phyloP scores from a whole-genome alignment of 2,888 invertebrate species.

The Sipha maydis region DNA sequence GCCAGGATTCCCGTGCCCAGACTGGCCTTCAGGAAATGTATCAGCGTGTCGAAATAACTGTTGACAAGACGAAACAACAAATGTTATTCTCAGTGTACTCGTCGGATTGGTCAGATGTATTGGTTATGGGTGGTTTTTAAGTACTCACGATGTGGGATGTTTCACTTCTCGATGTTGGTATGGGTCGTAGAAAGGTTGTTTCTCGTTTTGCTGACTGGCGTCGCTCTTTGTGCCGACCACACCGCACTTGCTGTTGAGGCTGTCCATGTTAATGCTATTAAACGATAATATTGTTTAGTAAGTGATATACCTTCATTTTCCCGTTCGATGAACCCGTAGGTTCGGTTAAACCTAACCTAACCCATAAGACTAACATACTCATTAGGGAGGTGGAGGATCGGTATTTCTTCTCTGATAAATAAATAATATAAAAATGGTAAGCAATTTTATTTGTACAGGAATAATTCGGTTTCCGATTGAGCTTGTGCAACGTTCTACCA shows the following conservation, averaged over 20 bases:
- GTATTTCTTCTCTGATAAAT: too few species aligned
- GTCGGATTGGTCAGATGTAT: too few species aligned
- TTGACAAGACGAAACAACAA: slow-evolving; percentile 64
- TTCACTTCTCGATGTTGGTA: slow-evolving; percentile 75
- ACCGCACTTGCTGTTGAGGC: slow-evolving; percentile 27
- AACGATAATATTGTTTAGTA: background rate
- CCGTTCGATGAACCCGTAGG: background rate
- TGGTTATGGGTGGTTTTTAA: background rate
- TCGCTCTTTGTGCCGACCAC: slow-evolving; percentile 65
- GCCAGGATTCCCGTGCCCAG: slow-evolving; percentile 92
- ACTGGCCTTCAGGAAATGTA: slow-evolving; percentile 89
- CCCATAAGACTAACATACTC: background rate
- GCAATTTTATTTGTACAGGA: too few species aligned
- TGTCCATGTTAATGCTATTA: slow-evolving; percentile 54
- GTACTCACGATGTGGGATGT: slow-evolving; percentile 80
- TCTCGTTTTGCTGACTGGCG: background rate
- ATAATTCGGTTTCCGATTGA: too few species aligned
- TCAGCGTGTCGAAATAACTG: slow-evolving; percentile 82
- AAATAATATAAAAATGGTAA: too few species aligned
- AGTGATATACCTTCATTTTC: background rate
- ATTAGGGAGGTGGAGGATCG: too few species aligned
- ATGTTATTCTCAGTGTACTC: background rate
- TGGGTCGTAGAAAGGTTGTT: slow-evolving; percentile 72
- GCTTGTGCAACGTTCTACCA: too few species aligned
- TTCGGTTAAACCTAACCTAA: too few species aligned